A percentile compares a stretch with the other conserved stretches of the same genome.
Evolutionary conservation across 2,113 vertebrate species (phyloP).

Genomic region (Dolichallabes microphthalmus): DNA sequence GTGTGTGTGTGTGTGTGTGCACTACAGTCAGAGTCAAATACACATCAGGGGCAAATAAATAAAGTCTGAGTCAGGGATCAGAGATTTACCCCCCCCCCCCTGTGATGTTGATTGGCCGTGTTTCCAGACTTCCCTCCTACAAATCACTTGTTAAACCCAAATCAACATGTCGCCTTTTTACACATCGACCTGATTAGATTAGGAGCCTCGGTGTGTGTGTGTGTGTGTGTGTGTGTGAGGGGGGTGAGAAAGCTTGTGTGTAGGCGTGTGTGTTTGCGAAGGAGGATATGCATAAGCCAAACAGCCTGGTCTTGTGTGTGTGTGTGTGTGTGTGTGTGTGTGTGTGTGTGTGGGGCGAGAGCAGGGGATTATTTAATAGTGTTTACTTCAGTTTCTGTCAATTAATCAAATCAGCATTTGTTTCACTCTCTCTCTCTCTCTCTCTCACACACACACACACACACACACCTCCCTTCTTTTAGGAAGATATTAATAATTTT

Average conservation of each 20-base stretch:
- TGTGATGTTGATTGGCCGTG: constrained; percentile 72
- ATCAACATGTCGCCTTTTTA: constrained; percentile 79
- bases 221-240: constrained; percentile 3
- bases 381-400: background rate
- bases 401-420: constrained; percentile 37
- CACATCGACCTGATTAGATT: constrained; percentile 76
- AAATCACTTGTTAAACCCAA: constrained; percentile 73
- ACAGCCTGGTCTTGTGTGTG: constrained; percentile 16
- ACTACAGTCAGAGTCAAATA: constrained; percentile 13
- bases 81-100: background rate
- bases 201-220: constrained; percentile 44
- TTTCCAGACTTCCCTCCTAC: constrained; percentile 76
- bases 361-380: background rate
- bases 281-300: constrained; percentile 26
- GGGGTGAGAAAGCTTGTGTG: constrained; percentile 37
- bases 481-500: background rate
- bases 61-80: constrained; percentile 41
- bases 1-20: background rate
- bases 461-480: background rate
- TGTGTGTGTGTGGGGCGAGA: constrained; percentile 12
- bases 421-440: constrained; percentile 7
- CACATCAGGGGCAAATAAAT: constrained; percentile 28
- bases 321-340: constrained; percentile 23
- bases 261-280: constrained; percentile 13
- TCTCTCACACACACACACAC: background rate